These are phyloP conservation scores for Dinocampus coccinellae DNA, from an alignment of 2,888 invertebrate species.

Conservation along the genomic window DNA sequence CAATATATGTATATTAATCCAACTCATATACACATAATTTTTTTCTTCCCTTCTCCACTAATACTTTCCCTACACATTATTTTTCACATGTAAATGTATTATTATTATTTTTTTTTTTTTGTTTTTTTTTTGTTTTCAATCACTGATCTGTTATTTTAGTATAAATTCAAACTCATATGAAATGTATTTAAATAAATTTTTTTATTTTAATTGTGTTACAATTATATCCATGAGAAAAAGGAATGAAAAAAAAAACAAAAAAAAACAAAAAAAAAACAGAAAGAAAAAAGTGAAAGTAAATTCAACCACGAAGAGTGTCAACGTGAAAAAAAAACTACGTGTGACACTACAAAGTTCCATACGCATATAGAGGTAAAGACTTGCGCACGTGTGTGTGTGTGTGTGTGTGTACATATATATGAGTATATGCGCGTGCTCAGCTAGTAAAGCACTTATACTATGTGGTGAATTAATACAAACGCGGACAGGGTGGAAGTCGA, in stretches of 20 bases:
- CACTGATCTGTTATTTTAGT: too few relatives aligned
- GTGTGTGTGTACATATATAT: too few relatives aligned
- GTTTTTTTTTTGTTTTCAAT: too few relatives aligned
- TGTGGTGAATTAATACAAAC: not conserved
- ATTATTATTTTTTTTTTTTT: too few relatives aligned
- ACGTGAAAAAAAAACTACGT: not conserved
- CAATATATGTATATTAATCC: not conserved
- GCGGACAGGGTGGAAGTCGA: constrained; percentile 14
- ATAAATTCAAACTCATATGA: not conserved
- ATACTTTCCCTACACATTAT: constrained; percentile 18
- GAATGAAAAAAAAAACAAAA: too few relatives aligned
- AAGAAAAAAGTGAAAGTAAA: constrained; percentile 19
- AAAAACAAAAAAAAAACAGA: not conserved
- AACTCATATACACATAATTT: not conserved
- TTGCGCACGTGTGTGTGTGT: too few relatives aligned
- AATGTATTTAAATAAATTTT: not conserved
- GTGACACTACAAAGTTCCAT: constrained; percentile 17
- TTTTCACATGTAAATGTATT: too few relatives aligned
- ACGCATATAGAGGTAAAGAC: too few relatives aligned
- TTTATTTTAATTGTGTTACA: not conserved
- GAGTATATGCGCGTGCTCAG: constrained; percentile 6
- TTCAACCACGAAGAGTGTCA: constrained; percentile 16
- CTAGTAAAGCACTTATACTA: not conserved
- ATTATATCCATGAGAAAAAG: too few relatives aligned
- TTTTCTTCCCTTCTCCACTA: not conserved